These are phyloP conservation scores for Zosterops hypoxanthus DNA, from an alignment of 2,113 vertebrate species.

Conservation along the genomic window DNA sequence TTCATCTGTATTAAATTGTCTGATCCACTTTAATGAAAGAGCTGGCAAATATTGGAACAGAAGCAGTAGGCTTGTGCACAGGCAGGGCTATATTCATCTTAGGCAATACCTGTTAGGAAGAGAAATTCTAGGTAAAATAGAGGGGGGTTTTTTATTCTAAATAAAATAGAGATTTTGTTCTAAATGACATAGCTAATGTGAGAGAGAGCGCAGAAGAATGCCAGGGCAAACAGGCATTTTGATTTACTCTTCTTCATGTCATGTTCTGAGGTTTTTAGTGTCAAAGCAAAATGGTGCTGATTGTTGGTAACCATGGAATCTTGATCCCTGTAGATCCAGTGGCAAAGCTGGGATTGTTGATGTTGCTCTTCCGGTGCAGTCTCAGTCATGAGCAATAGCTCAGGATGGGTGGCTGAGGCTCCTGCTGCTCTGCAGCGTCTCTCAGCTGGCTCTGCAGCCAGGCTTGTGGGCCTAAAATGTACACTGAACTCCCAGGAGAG, in stretches of 20 bases:
- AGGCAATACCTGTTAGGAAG: background rate
- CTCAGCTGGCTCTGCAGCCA: background rate
- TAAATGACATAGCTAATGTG: background rate
- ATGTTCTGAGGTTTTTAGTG: background rate
- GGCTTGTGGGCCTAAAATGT: background rate
- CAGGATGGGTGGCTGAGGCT: background rate
- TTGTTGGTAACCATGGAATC: background rate
- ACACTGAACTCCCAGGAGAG: background rate
- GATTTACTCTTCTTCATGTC: background rate
- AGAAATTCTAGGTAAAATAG: background rate
- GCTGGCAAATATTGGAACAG: background rate
- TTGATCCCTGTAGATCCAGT: background rate
- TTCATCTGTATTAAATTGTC: background rate
- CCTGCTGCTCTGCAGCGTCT: background rate
- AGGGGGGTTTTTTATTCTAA: background rate
- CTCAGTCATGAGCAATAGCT: background rate
- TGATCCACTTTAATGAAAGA: background rate
- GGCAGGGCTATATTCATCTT: background rate
- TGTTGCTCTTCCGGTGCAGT: background rate
- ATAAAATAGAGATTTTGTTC: background rate
- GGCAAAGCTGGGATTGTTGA: background rate
- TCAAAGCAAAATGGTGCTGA: background rate
- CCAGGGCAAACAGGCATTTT: accelerated
- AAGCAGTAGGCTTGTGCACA: background rate
- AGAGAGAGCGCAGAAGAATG: background rate